Conservation (phyloP, 1,140 invertebrate genomes). For the Pemphigus obesinymphae region DNA sequence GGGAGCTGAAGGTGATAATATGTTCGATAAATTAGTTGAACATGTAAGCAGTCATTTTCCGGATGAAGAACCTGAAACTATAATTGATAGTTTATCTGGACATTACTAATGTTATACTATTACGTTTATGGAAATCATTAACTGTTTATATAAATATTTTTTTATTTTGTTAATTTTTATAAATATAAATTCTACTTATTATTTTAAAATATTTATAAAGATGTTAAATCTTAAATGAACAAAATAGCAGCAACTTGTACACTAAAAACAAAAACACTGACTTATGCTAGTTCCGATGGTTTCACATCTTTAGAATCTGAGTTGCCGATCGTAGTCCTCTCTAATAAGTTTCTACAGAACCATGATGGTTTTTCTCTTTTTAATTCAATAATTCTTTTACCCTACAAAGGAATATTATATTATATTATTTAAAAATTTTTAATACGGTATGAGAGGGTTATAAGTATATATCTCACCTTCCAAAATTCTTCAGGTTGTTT, state of each 20-base stretch:
- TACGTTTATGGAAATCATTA: not conserved
- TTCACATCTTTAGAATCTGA: slow-evolving; percentile 65
- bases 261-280: slow-evolving; percentile 22
- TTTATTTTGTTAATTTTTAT: not conserved
- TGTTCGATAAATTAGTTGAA: slow-evolving; percentile 37
- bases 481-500: slow-evolving; percentile 49
- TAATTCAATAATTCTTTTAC: slow-evolving; percentile 69
- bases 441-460: not conserved
- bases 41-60: slow-evolving; percentile 42
- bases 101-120: slow-evolving; percentile 37
- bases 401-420: slow-evolving; percentile 52
- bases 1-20: not conserved
- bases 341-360: slow-evolving; percentile 76
- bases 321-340: slow-evolving; percentile 65
- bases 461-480: slow-evolving; percentile 50
- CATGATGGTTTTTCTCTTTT: slow-evolving; percentile 67
- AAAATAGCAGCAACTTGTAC: not conserved
- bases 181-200: slow-evolving; percentile 7
- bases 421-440: not conserved
- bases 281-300: slow-evolving; percentile 63
- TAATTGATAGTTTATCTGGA: slow-evolving; percentile 30
- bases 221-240: not conserved
- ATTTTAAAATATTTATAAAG: not conserved
- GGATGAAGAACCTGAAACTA: slow-evolving; percentile 31
- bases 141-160: not conserved